phyloP scores from a whole-genome alignment of 2,113 vertebrate species.

The Daphoenositta chrysoptera region DNA sequence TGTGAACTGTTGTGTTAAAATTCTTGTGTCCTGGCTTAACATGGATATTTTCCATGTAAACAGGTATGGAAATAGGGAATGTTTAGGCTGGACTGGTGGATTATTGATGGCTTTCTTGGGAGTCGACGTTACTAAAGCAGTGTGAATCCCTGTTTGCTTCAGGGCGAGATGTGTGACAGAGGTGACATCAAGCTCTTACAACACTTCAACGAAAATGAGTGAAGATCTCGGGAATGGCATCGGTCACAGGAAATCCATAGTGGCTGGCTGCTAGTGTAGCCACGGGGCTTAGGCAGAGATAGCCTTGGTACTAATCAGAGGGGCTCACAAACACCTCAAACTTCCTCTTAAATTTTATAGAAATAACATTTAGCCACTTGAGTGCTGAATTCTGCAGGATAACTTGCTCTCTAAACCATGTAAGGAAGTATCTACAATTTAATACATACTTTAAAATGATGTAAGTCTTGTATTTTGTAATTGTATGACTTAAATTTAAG shows the following conservation, averaged over 20 bases:
- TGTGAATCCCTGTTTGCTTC: conserved; percentile 99
- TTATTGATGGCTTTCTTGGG: conserved; percentile 90
- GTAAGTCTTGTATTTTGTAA: conserved; percentile 74
- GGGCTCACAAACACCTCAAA: conserved; percentile 71
- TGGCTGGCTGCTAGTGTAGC: conserved; percentile 90
- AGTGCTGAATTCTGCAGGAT: conserved; percentile 74
- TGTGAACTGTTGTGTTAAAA: conserved; percentile 73
- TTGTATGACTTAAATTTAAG: conserved; percentile 74
- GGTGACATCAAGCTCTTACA: conserved; percentile 99
- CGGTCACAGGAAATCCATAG: conserved; percentile 97
- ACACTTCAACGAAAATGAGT: conserved; percentile 94
- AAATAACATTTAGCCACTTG: conserved; percentile 76
- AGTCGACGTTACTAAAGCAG: conserved; percentile 99
- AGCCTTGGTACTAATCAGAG: conserved; percentile 88
- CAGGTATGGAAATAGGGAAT: conserved; percentile 85
- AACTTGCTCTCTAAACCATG: conserved; percentile 71
- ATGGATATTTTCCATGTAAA: conserved; percentile 83
- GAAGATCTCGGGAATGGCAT: conserved; percentile 99
- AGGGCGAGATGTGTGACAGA: conserved; percentile 99
- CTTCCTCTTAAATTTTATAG: conserved; percentile 67
- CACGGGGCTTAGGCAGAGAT: conserved; percentile 94
- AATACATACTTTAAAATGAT: conserved; percentile 59
- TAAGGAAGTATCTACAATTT: conserved; percentile 73
- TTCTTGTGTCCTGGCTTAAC: conserved; percentile 78
- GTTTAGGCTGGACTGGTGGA: conserved; percentile 88